Evolutionary conservation across 1,140 invertebrate species (phyloP).

Genomic region (Berghia stephanieae): DNA sequence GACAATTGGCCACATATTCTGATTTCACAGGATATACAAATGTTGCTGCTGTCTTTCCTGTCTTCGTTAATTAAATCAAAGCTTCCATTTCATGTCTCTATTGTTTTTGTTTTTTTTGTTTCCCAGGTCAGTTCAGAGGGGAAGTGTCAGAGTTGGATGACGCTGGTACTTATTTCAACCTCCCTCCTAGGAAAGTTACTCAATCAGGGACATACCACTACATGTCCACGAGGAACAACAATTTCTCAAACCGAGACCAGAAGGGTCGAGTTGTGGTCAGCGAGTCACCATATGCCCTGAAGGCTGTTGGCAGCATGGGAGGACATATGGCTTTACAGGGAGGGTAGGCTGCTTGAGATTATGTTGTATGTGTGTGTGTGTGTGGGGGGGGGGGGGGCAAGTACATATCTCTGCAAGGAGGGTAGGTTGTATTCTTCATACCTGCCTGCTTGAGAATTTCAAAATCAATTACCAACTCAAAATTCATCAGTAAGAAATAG

Average conservation of each 20-base stretch:
- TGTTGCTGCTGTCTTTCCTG: not conserved
- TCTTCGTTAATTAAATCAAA: not conserved
- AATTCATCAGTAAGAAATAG: too few species aligned
- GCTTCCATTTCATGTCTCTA: not conserved
- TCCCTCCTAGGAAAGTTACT: conserved; percentile 52
- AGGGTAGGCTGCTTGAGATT: conserved; percentile 42
- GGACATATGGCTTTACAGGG: conserved; percentile 48
- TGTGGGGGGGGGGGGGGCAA: not conserved
- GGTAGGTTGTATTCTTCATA: too few species aligned
- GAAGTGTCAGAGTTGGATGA: conserved; percentile 63
- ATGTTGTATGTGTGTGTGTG: not conserved
- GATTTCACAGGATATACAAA: too few species aligned
- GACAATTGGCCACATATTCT: too few species aligned
- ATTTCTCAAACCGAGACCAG: conserved; percentile 67
- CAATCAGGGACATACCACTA: conserved; percentile 60
- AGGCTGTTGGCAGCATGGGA: conserved; percentile 58
- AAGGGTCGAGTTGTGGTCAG: conserved; percentile 55
- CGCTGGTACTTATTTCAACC: conserved; percentile 65
- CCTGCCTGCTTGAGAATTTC: too few species aligned
- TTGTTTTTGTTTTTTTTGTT: conserved; percentile 20
- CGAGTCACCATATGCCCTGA: conserved; percentile 28
- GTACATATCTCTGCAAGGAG: too few species aligned
- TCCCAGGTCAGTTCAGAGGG: conserved; percentile 59
- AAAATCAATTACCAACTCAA: too few species aligned
- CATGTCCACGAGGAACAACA: conserved; percentile 66